Evolutionary conservation across 1,140 invertebrate species (phyloP), one percentile per base, ranked within the genome.

Genomic region (Rhyzopertha dominica): DNA sequence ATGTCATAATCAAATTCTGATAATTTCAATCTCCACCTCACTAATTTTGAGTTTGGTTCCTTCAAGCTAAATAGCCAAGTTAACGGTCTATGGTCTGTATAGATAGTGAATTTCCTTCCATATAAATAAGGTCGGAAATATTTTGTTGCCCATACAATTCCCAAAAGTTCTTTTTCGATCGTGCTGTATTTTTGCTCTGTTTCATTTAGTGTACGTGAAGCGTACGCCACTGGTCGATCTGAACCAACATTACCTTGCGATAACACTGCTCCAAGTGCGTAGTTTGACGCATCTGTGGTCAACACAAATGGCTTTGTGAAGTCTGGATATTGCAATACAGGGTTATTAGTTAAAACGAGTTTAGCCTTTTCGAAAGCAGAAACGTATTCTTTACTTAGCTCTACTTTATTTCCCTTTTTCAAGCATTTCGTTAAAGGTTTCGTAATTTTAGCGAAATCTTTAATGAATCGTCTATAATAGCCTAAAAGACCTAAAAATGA

Each of bases 41-140:
- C 53, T 10, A 76, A 42, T 40, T 65, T 36, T 24, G 62, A 65
- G 1, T 40, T 54, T 4, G 64, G 63, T 34, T 74, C 65, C 45
- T 70, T 73, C 0, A 69, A 47, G 10, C 56, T 61, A 5, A 61
- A 54, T 2, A 75, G 40, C 63, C 67, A 75, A n/a, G 43, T 49
- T 7, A 75, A 45, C 0, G 69, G 62, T 44, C 57, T 54, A 44
- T 76, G 69, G 48, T 78, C 73, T 0, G 71, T 75, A 14, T 62
- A 44, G 2, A 76, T 55, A 5, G 38, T 68, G 47, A 75, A 76
- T 28, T 65, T 53, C 28, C 17, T 62, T 8, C 65, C 65, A 34
- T 60, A 64, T 4, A 77, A 48, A 51, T 70, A 78, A 8, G 57
- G 54, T 43, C 62, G 36, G 41, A 73, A 73, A 24, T 72, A 48